Conservation (phyloP, 2,113 vertebrate species). For the Protobothrops mucrosquamatus region DNA sequence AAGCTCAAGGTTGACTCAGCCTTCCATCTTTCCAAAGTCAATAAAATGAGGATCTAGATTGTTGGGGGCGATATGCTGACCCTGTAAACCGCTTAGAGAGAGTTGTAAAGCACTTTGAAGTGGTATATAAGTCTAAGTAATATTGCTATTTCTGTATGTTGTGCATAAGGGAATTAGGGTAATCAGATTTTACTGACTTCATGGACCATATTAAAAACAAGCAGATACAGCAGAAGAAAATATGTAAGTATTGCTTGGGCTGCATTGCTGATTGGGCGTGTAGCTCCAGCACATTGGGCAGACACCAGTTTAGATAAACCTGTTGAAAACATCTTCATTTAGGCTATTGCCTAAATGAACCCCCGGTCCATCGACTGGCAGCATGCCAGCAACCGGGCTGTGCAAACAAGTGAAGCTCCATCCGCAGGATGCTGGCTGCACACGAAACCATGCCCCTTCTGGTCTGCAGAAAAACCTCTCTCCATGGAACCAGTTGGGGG, state of each 20-base stretch:
- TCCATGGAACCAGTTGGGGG: too few relatives aligned
- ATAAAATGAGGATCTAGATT: neutral
- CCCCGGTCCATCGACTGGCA: too few relatives aligned
- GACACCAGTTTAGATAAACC: neutral
- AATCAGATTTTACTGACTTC: neutral
- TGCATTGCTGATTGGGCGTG: neutral
- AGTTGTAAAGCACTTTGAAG: neutral
- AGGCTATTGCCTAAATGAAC: neutral
- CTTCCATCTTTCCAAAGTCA: neutral
- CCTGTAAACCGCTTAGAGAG: neutral
- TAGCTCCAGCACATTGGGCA: neutral
- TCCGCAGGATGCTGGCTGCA: too few relatives aligned
- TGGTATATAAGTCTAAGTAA: too few relatives aligned
- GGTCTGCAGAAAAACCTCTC: too few relatives aligned
- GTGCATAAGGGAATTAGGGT: neutral
- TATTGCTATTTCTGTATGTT: too few relatives aligned
- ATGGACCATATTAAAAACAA: neutral
- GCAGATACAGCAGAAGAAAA: neutral
- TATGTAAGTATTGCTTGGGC: neutral
- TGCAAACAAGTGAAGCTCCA: too few relatives aligned
- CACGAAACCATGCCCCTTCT: too few relatives aligned
- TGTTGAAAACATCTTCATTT: neutral
- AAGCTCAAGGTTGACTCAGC: neutral
- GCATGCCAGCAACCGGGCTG: too few relatives aligned
- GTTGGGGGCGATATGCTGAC: neutral